Evolutionary conservation across 2,113 vertebrate genomes (phyloP), one percentile per base, ranked within the genome.

Genomic region (Vireo altiloquus): DNA sequence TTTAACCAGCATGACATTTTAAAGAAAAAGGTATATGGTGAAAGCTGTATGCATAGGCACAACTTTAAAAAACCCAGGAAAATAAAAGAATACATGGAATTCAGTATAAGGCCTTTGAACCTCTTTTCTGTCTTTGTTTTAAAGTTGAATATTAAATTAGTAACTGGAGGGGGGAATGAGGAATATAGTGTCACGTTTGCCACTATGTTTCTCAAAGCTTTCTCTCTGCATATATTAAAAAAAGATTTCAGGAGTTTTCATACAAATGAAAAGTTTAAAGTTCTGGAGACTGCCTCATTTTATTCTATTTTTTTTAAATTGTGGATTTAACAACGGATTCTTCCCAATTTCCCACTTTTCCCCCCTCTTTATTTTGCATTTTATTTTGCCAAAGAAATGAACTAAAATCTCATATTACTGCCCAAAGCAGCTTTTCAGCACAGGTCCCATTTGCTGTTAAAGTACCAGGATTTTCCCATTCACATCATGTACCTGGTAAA

Each of bases 291-390:
- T 10, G 27, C 15, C 3, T 30, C 3, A 15, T 37, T 60, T 49
- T 30, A 44, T 31, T 17, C 20, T 46, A 2, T 23, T 35, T 65
- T 22, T 54, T 37, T 61, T 15, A 1, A 76, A 42, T 7, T 7
- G 6, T 46, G 23, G 8, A 17, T 82, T 60, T 37, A 65, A 21
- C 5, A 3, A 4, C 49, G 13, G 4, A 59, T 81, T n/a, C 23
- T 46, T 14, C 24, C 16, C 2, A 15, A 11, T 25, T 37, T 60
- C 2, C 1, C 7, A 1, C 5, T 40, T 40, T 49, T 18, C 4
- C 13, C 8, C 2, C 0, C 8, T 27, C 10, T 76, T 49, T 59
- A 10, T 49, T 65, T 87, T 85, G 37, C 10, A 27, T 60, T 60
- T 57, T 54, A 40, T 54, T 94, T 93, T 60, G 42, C 18, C 5